Percentiles rank a stretch among this genome's conserved stretches.
These are phyloP conservation scores for Conus canariensis DNA, from an alignment of 2,888 invertebrate species.

Conservation along the genomic window DNA sequence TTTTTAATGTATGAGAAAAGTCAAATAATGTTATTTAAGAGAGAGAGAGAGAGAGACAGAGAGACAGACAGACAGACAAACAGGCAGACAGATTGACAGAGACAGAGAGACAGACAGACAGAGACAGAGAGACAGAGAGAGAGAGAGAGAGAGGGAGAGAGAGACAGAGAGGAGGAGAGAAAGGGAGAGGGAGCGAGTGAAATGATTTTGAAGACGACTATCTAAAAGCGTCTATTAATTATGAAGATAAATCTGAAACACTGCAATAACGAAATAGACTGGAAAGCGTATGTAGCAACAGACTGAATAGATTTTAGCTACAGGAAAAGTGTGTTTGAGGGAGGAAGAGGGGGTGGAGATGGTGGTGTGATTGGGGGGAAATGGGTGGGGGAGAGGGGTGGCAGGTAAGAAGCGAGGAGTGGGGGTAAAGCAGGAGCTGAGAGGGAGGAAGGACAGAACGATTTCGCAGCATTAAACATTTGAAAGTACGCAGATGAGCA, in stretches of 20 bases:
- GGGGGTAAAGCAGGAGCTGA: background rate
- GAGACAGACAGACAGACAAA: background rate
- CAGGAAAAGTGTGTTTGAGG: no score
- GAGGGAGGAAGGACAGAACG: background rate
- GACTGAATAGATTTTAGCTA: no score
- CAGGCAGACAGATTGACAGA: background rate
- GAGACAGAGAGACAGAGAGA: conserved; percentile 10
- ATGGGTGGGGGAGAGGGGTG: background rate
- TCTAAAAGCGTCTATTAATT: no score
- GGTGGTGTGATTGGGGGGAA: no score
- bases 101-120: background rate
- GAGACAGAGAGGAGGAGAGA: background rate
- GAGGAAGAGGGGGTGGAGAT: no score
- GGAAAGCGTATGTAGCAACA: no score
- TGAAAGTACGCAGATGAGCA: no score
- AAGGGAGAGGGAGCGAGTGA: background rate
- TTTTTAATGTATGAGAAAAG: background rate
- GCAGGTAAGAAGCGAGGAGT: background rate
- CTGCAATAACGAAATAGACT: no score
- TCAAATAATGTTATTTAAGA: background rate
- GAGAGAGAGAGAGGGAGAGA: background rate
- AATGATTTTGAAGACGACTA: background rate
- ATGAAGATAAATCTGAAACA: no score
- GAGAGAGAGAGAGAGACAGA: background rate
- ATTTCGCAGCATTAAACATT: background rate